Base-by-base conservation (phyloP, 2,888 invertebrate genomes). In the Ectemnius continuus region DNA sequence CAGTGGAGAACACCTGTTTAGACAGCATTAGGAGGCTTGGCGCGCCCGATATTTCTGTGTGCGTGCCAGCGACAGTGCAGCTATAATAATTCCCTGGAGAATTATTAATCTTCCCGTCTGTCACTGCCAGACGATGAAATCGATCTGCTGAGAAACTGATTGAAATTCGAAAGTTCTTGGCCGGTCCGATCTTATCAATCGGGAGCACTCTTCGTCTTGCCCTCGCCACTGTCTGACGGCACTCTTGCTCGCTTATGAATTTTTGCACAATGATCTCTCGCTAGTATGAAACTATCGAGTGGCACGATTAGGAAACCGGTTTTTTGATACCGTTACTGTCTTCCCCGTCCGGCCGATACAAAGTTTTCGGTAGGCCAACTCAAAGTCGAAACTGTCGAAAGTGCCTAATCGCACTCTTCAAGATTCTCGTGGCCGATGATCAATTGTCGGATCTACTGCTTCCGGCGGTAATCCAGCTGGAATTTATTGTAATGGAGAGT, bases 271-370 rank as follows among this genome's bases (percentile, higher is more conserved):
- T 58, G 62, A 69, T 28, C 63, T 28, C 63, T 26, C 60, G 36
- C 20, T 60, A 61, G 46, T 36, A 61, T 48, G 56, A 16, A 16
- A 23, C 52, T 73, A 69, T 67, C 57, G 58, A 36, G 57, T 16
- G 14, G 14, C 60, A 60, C 26, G 64, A 74, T 63, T 70, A 56
- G 67, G 56, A 78, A 80, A 80, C 83, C 80, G 83, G 80, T 82
- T 83, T 66, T 77, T 72, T 74, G 64, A 81, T 83, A 80, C 82
- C 82, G 82, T 82, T 82, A 82, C 58, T 16, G 52, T 16, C 52
- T 14, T 36, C 36, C 36, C 11, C 36, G 36, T 8, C 11, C 52
- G n/a, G 11, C 52, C 62, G 72, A 82, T 78, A 78, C 60, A 47
- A 45, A 13, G 56, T 77, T 77, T 82, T 67, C 36, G 62, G 66